These are phyloP conservation scores for Drosophila acutilabella DNA, from an alignment of 2,888 invertebrate species.

Conservation along the genomic window DNA sequence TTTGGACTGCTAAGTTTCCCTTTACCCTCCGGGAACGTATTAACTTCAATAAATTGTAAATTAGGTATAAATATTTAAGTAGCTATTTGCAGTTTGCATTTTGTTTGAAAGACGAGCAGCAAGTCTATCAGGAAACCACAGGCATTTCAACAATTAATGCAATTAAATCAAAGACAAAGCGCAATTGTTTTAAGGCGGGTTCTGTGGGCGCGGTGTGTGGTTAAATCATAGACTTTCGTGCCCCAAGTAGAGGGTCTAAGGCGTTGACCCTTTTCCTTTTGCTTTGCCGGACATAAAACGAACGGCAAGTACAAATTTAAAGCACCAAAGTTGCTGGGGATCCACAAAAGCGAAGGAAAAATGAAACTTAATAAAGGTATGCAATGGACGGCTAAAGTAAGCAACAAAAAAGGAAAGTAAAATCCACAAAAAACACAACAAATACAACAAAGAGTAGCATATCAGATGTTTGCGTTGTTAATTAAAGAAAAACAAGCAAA, in stretches of 20 bases:
- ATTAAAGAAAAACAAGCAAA: constrained; percentile 83
- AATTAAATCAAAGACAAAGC: constrained; percentile 63
- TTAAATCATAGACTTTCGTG: constrained; percentile 7
- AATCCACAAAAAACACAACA: constrained; percentile 12
- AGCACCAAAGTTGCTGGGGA: constrained; percentile 46
- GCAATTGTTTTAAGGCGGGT: constrained; percentile 42
- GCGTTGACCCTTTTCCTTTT: constrained; percentile 42
- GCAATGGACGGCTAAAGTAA: constrained; percentile 59
- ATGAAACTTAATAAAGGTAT: constrained; percentile 64
- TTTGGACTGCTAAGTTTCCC: background rate
- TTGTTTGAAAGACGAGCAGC: background rate
- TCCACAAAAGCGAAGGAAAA: constrained; percentile 30
- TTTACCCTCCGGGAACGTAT: background rate
- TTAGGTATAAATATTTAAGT: constrained; percentile 24
- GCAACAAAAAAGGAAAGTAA: constrained; percentile 42
- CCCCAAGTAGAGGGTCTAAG: constrained; percentile 14
- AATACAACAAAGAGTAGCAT: constrained; percentile 60
- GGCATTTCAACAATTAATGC: constrained; percentile 60
- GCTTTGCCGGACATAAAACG: constrained; percentile 26
- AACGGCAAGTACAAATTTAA: constrained; percentile 52
- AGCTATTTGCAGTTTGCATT: constrained; percentile 6
- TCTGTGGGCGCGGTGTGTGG: constrained; percentile 33
- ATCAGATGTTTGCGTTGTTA: constrained; percentile 83
- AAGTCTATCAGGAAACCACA: constrained; percentile 28
- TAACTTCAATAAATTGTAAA: background rate